A percentile compares a stretch with the other conserved stretches of the same genome.
Conservation (phyloP, 2,113 vertebrate genomes). For the Oryzias celebensis region DNA sequence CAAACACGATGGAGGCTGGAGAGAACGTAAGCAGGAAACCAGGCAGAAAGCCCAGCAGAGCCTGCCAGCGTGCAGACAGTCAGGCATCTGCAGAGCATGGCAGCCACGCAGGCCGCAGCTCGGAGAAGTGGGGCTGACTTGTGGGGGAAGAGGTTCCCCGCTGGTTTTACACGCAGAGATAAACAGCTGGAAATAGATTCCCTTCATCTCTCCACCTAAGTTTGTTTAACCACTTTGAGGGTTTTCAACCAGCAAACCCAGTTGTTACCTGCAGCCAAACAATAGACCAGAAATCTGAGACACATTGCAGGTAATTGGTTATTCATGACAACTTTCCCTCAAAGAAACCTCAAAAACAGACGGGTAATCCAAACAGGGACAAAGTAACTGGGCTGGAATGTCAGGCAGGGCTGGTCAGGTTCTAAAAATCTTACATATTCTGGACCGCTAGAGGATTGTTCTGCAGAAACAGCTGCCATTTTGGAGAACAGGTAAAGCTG, state of each 20-base stretch:
- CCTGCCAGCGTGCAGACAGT: slow-evolving; percentile 24
- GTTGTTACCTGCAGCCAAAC: slow-evolving; percentile 65
- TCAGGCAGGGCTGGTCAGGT: slow-evolving; percentile 72
- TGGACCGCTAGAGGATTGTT: slow-evolving; percentile 77
- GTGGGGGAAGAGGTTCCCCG: slow-evolving; percentile 61
- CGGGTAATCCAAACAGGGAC: slow-evolving; percentile 31
- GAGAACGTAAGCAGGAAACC: too few relatives aligned
- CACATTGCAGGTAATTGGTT: slow-evolving; percentile 18
- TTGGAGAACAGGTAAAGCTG: slow-evolving; percentile 60
- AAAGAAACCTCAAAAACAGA: slow-evolving; percentile 9
- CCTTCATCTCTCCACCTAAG: slow-evolving; percentile 60
- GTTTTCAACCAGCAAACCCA: slow-evolving; percentile 41
- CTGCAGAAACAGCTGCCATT: slow-evolving; percentile 70
- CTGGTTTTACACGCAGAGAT: slow-evolving; percentile 55
- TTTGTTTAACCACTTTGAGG: slow-evolving; percentile 56
- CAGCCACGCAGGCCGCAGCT: slow-evolving; percentile 57
- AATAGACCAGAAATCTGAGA: slow-evolving; percentile 47
- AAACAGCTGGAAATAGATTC: slow-evolving; percentile 68
- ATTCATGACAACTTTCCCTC: slow-evolving; percentile 13
- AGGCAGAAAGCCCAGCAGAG: background rate
- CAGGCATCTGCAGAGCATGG: slow-evolving; percentile 42
- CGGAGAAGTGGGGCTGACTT: slow-evolving; percentile 60
- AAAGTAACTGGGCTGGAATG: slow-evolving; percentile 62
- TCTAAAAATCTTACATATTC: slow-evolving; percentile 77
- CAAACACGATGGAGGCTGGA: too few relatives aligned